A percentile compares a stretch with the other conserved stretches of the same genome.
These are phyloP conservation scores for Xiphophorus birchmanni DNA, from an alignment of 2,797 vertebrate species.

Conservation along the genomic window DNA sequence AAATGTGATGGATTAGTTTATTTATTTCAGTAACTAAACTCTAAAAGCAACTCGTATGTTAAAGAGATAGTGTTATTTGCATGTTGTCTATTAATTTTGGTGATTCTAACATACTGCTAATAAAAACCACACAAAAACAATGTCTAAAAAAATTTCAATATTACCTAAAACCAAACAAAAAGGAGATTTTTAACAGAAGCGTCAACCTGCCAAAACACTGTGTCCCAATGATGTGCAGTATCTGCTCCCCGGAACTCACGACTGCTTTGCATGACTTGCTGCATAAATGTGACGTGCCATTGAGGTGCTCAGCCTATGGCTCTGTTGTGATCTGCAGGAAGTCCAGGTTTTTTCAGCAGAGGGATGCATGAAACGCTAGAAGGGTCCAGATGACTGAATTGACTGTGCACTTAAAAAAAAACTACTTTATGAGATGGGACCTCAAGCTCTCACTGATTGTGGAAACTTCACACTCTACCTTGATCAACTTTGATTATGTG, in stretches of 20 bases:
- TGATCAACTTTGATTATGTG: neutral
- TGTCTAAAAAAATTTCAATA: neutral
- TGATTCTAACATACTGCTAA: neutral
- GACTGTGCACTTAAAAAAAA: neutral
- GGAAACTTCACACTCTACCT: neutral
- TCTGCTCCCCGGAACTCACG: neutral
- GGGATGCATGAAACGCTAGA: neutral
- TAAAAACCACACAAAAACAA: neutral
- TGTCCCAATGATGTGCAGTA: neutral
- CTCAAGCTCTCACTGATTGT: neutral
- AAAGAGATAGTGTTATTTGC: neutral
- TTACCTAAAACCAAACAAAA: neutral
- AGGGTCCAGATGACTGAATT: neutral
- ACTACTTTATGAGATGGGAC: neutral
- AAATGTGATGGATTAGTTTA: neutral
- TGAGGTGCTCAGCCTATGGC: neutral
- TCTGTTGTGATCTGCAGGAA: neutral
- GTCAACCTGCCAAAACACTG: neutral
- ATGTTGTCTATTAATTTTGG: neutral
- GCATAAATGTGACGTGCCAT: neutral
- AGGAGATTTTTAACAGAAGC: neutral
- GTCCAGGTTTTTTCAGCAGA: neutral
- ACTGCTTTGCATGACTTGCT: neutral
- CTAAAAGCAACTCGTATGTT: neutral
- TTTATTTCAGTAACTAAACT: neutral